Base-by-base conservation (phyloP, 2,888 invertebrate species). In the Troilus luridus region DNA sequence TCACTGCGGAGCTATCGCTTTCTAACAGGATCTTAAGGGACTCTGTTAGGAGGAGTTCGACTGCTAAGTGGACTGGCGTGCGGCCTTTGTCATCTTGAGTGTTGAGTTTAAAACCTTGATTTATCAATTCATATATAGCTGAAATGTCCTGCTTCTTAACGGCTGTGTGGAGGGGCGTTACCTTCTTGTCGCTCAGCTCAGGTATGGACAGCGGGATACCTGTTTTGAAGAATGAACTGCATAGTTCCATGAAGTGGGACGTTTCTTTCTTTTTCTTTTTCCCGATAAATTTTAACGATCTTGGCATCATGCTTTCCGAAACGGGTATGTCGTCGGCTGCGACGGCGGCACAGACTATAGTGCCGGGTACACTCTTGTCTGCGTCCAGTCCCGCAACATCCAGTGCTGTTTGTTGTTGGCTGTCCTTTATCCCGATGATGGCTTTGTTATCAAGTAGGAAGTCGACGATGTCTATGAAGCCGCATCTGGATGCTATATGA, bases 401-500 rank as follows among this genome's bases (percentile, higher is more conserved):
- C 0, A 95, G 94, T 12, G 95, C 94, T 5, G 95, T 95, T 77
- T 95, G 93, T 0, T 95, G 95, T 60, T 94, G 93, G 41, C 94
- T 93, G 91, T 95, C 95, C 2, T 93, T 93, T 19, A 94, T 93
- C 92, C 95, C 94, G 1, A 95, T 94, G 88, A 95, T 94, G 0
- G 95, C 95, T 0, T 95, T 95, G 19, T 95, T 94, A 0, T 95
- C 94, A 21, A 96, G 93, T 0, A 96, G 94, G 0, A 95, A 93
- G 0, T 95, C 93, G 0, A 95, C 95, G 93, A 95, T 95, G 88
- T 95, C 94, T 1, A 94, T 93, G 59, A 95, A 94, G 0, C 95
- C 95, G 91, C 95, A 94, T 6, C 95, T 94, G 27, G 95, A 94
- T 0, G 96, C 96, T 17, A 96, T 95, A 93, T 96, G 96, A 0